Conservation (phyloP, 2,113 vertebrate species). For the Crotalus viridis region DNA sequence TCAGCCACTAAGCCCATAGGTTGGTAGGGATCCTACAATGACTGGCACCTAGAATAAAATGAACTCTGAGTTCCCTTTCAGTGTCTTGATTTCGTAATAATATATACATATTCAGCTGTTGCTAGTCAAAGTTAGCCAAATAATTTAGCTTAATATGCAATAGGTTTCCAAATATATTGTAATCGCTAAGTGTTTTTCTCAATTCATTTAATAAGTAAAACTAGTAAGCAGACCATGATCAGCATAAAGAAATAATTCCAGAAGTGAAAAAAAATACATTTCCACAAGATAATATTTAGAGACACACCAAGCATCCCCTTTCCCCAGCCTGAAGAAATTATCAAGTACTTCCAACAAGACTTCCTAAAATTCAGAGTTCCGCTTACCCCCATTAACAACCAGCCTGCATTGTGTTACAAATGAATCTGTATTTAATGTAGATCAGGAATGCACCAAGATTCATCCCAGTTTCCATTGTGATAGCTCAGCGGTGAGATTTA, state of each 20-base stretch:
- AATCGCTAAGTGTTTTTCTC: neutral
- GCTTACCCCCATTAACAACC: slow-evolving; percentile 44
- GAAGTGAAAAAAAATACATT: slow-evolving; percentile 20
- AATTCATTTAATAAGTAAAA: slow-evolving; percentile 31
- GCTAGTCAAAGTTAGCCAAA: neutral
- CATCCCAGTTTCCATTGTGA: slow-evolving; percentile 60
- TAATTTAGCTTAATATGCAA: neutral
- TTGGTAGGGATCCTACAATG: neutral
- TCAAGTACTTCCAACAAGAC: slow-evolving; percentile 41
- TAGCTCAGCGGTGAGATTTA: slow-evolving; percentile 56
- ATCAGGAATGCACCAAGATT: slow-evolving; percentile 51
- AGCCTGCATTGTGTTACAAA: slow-evolving; percentile 45
- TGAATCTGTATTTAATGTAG: slow-evolving; percentile 36
- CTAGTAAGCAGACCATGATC: slow-evolving; percentile 23
- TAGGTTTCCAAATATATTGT: neutral
- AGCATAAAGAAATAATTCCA: slow-evolving; percentile 46
- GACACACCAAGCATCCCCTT: neutral
- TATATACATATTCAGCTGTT: neutral
- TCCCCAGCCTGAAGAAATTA: slow-evolving; percentile 41
- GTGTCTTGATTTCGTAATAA: neutral
- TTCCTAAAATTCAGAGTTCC: slow-evolving; percentile 29
- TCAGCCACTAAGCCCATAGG: neutral
- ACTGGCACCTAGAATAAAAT: neutral
- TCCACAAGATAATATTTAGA: slow-evolving; percentile 25
- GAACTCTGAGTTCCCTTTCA: neutral